Conservation (phyloP, 35 echinoderm and acorn worm species). For the Strongylocentrotus purpuratus region DNA sequence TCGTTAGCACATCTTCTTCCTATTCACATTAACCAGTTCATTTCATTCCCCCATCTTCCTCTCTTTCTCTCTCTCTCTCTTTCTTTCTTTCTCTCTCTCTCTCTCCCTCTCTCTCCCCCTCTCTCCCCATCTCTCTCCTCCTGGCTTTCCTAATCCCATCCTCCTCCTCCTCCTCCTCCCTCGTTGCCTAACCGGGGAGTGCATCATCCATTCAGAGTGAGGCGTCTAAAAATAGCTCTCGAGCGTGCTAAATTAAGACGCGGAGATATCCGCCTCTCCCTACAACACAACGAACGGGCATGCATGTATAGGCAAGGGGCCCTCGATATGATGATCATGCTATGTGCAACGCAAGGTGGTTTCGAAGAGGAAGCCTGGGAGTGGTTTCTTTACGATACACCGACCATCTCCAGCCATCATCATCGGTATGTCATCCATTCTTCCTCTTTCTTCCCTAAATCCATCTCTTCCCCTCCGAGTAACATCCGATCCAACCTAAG, state of each 20-base stretch:
- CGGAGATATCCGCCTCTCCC: constrained; percentile 25
- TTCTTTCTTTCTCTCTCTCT: too few relatives aligned
- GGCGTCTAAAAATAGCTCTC: constrained; percentile 38
- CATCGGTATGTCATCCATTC: not conserved
- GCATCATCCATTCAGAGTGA: constrained; percentile 24
- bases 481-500: not conserved
- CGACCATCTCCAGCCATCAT: not conserved
- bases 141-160: not conserved
- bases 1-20: not conserved
- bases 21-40: not conserved
- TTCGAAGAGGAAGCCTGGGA: not conserved
- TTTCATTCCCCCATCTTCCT: not conserved
- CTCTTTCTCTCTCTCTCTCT: too few relatives aligned
- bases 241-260: constrained; percentile 44
- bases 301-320: not conserved
- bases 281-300: not conserved
- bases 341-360: constrained; percentile 3
- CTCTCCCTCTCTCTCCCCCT: too few relatives aligned
- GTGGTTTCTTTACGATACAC: not conserved
- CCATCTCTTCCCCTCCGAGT: not conserved
- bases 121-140: not conserved
- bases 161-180: not conserved
- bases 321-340: not conserved
- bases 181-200: not conserved
- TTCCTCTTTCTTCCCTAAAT: not conserved